Conservation (phyloP, 2,113 vertebrate genomes). For the Callipepla squamata region DNA sequence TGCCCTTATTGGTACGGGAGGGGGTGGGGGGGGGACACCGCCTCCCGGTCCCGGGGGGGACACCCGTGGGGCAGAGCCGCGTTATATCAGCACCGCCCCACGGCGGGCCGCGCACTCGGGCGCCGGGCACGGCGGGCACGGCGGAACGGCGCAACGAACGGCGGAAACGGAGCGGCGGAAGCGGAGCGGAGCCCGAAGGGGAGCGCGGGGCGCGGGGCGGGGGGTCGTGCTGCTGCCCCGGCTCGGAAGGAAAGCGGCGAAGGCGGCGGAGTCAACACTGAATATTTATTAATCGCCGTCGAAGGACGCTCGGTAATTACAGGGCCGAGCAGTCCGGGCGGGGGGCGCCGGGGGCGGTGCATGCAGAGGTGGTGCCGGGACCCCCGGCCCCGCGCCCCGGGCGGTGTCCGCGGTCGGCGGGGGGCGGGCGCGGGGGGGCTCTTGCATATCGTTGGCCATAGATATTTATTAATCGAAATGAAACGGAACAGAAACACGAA, state of each 20-base stretch:
- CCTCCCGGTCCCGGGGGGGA: conserved; percentile 55
- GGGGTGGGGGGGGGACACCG: neutral
- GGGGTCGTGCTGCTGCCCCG: neutral
- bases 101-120: conserved; percentile 26
- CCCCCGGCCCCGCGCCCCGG: neutral
- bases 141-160: neutral
- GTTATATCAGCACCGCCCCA: conserved; percentile 34
- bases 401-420: neutral
- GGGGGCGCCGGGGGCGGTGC: neutral
- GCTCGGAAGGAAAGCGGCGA: conserved; percentile 49
- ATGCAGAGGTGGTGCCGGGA: conserved; percentile 3
- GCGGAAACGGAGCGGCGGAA: no score
- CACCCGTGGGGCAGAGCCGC: conserved; percentile 31
- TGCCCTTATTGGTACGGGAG: neutral
- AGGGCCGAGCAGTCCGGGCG: conserved; percentile 15
- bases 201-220: neutral
- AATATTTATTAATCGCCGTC: conserved; percentile 77
- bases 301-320: conserved; percentile 72
- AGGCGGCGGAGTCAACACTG: conserved; percentile 64
- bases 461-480: conserved; percentile 60
- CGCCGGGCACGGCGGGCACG: neutral
- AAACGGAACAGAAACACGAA: conserved; percentile 62
- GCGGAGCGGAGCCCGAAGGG: neutral
- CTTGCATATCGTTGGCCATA: conserved; percentile 60
- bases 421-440: conserved; percentile 3